Conservation (phyloP, 2,888 invertebrate genomes). For the Labia minor region DNA sequence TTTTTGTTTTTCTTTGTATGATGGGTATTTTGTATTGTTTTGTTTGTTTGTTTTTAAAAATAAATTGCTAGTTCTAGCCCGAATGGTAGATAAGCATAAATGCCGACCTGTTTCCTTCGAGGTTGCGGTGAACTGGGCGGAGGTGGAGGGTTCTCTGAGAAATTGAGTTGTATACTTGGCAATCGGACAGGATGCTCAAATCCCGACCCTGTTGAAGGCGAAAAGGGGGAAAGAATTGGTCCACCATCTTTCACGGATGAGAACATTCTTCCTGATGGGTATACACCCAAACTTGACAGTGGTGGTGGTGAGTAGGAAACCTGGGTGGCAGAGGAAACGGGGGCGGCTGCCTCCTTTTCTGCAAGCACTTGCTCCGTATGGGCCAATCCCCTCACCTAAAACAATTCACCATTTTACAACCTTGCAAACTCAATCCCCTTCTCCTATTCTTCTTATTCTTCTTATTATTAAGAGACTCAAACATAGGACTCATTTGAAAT, state of each 20-base stretch:
- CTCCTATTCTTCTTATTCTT: no score
- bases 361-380: constrained; percentile 39
- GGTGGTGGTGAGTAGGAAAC: constrained; percentile 31
- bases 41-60: no score
- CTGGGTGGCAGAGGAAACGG: constrained; percentile 23
- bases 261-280: constrained; percentile 35
- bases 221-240: constrained; percentile 25
- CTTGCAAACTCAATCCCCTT: no score
- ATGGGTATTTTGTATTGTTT: no score
- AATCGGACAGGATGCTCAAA: constrained; percentile 32
- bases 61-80: no score
- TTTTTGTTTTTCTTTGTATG: no score
- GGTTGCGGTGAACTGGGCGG: constrained; percentile 62
- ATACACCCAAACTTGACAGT: constrained; percentile 36
- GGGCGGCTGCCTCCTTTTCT: constrained; percentile 26
- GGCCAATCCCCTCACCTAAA: constrained; percentile 58
- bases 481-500: no score
- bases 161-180: constrained; percentile 37
- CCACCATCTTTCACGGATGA: constrained; percentile 15
- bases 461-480: no score
- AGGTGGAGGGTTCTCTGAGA: constrained; percentile 37
- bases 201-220: constrained; percentile 23
- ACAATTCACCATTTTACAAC: background rate
- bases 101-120: constrained; percentile 52
- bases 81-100: no score